phyloP scores from a whole-genome alignment of 2,797 vertebrate species.

The Merluccius polli region DNA sequence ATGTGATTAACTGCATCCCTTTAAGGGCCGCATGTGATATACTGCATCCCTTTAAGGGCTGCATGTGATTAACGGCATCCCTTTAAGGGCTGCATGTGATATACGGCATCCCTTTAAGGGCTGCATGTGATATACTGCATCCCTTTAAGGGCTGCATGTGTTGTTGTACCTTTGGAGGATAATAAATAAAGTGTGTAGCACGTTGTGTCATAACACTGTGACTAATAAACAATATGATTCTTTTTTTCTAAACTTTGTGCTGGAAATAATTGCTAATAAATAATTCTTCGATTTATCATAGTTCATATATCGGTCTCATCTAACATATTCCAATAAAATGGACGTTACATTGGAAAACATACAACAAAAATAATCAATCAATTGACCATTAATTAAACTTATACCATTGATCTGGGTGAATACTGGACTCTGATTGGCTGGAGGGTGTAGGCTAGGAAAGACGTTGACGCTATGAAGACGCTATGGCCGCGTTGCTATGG shows the following conservation, averaged over 20 bases:
- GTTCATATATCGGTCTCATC: neutral
- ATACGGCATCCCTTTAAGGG: neutral
- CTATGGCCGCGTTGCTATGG: no score
- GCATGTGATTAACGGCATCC: no score
- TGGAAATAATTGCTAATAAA: neutral
- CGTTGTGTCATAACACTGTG: conserved; percentile 29
- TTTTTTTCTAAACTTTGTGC: conserved; percentile 19
- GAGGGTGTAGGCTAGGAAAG: no score
- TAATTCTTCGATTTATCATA: neutral
- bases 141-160: neutral
- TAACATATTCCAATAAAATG: neutral
- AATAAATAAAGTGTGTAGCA: conserved; percentile 1
- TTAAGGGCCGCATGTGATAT: neutral
- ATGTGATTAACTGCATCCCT: no score
- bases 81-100: neutral
- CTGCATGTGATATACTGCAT: neutral
- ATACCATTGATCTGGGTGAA: no score
- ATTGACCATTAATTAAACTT: neutral
- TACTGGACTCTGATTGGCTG: no score
- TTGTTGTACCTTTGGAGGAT: neutral
- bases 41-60: neutral
- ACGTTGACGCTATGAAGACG: no score
- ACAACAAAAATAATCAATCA: neutral
- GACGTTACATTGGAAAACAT: neutral
- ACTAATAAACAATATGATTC: conserved; percentile 21